Base-by-base conservation (phyloP, 1,140 invertebrate species). In the Muscidifurax raptorellus region DNA sequence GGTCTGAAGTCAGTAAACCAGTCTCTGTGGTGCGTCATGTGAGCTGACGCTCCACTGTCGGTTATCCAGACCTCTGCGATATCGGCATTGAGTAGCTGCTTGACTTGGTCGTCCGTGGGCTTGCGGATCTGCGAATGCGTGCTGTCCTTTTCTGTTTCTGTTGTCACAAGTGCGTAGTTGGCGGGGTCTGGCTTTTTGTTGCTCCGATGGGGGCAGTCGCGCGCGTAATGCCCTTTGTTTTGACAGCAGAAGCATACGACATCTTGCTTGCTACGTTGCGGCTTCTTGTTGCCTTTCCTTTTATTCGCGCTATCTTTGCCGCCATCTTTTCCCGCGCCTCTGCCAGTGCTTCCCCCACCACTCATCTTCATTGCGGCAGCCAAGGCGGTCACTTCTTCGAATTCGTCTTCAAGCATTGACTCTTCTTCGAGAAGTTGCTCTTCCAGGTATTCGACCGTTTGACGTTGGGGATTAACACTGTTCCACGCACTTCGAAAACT, bases 401-500 rank as follows among this genome's bases (percentile, higher is more conserved):
- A n/a, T n/a, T n/a, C n/a, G n/a, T n/a, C n/a, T n/a, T n/a, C n/a
- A n/a, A n/a, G n/a, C n/a, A n/a, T n/a, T n/a, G n/a, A n/a, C n/a
- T n/a, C n/a, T n/a, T n/a, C n/a, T n/a, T n/a, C n/a, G n/a, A n/a
- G n/a, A n/a, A n/a, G n/a, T n/a, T n/a, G n/a, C n/a, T n/a, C n/a
- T n/a, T n/a, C n/a, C n/a, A n/a, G n/a, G n/a, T n/a, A n/a, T n/a
- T n/a, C n/a, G n/a, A n/a, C n/a, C n/a, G n/a, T n/a, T n/a, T n/a
- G n/a, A n/a, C n/a, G n/a, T n/a, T n/a, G n/a, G n/a, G n/a, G n/a
- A 28, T 69, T 67, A 10, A 82, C 67, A 52, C 67, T 82, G 22
- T 72, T 69, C 67, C 66, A 82, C 2, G 80, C 80, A n/a, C n/a
- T n/a, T n/a, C n/a, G n/a, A n/a, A 76, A 59, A 18, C 27, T 52